Conservation (phyloP, 2,888 invertebrate species). For the Tetropium fuscum region DNA sequence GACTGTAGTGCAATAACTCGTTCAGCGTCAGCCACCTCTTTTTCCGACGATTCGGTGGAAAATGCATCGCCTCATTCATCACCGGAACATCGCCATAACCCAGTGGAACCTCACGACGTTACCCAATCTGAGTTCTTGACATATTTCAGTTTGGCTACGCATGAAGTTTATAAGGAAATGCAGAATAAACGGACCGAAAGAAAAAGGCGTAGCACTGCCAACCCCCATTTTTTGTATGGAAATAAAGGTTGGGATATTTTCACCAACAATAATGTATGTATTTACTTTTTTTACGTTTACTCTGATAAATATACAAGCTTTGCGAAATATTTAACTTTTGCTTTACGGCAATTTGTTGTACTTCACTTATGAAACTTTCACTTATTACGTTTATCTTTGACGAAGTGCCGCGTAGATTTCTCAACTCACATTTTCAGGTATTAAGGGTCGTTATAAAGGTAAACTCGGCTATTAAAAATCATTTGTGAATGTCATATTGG, state of each 20-base stretch:
- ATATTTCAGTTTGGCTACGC: slow-evolving; percentile 67
- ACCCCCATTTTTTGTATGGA: slow-evolving; percentile 70
- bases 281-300: slow-evolving; percentile 31
- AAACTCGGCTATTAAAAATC: too few relatives aligned
- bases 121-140: slow-evolving; percentile 64
- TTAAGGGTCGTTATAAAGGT: too few relatives aligned
- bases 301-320: background rate
- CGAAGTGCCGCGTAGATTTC: too few relatives aligned
- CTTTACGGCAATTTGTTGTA: too few relatives aligned
- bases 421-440: too few relatives aligned
- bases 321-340: too few relatives aligned
- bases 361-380: too few relatives aligned
- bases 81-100: slow-evolving; percentile 54
- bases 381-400: too few relatives aligned
- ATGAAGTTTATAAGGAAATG: slow-evolving; percentile 66
- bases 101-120: slow-evolving; percentile 60
- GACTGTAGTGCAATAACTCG: slow-evolving; percentile 50
- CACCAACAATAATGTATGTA: slow-evolving; percentile 46
- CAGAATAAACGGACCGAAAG: slow-evolving; percentile 69
- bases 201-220: slow-evolving; percentile 69
- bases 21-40: slow-evolving; percentile 56
- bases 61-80: slow-evolving; percentile 53
- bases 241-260: slow-evolving; percentile 62
- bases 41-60: slow-evolving; percentile 62
- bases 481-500: too few relatives aligned